Conservation (phyloP, 2,888 invertebrate genomes). For the Cetonia aurata region DNA sequence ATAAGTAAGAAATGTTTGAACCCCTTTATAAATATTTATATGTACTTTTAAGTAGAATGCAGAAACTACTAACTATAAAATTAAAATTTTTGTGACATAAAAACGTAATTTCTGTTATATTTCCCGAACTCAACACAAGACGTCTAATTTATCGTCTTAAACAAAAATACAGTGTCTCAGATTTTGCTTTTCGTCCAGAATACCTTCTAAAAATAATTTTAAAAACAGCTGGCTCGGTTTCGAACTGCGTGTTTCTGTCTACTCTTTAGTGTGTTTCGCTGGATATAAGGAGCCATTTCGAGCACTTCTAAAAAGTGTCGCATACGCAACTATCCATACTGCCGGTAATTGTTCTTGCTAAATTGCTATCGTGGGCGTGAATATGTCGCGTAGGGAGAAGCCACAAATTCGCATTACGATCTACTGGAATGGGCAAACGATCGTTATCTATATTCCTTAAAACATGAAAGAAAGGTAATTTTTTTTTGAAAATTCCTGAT, state of each 20-base stretch:
- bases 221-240: constrained; percentile 33
- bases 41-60: too few relatives aligned
- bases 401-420: constrained; percentile 78
- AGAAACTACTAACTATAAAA: neutral
- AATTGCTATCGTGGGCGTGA: constrained; percentile 34
- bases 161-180: constrained; percentile 20
- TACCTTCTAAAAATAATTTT: constrained; percentile 38
- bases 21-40: too few relatives aligned
- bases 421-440: constrained; percentile 75
- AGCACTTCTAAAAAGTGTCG: constrained; percentile 22
- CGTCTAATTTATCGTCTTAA: constrained; percentile 6
- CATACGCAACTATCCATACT: constrained; percentile 18
- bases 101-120: neutral
- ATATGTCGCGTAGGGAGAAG: constrained; percentile 76
- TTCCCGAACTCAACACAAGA: neutral
- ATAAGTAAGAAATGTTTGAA: too few relatives aligned
- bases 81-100: neutral
- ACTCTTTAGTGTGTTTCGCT: constrained; percentile 16
- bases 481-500: neutral
- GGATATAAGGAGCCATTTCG: constrained; percentile 24
- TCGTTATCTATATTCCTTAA: constrained; percentile 73
- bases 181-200: constrained; percentile 31
- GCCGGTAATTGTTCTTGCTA: constrained; percentile 28
- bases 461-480: constrained; percentile 48
- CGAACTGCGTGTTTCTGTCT: constrained; percentile 14